Evolutionary conservation across 2,888 invertebrate genomes (phyloP), one percentile per base, ranked within the genome.

Genomic region (Drosophila atroscutellata): DNA sequence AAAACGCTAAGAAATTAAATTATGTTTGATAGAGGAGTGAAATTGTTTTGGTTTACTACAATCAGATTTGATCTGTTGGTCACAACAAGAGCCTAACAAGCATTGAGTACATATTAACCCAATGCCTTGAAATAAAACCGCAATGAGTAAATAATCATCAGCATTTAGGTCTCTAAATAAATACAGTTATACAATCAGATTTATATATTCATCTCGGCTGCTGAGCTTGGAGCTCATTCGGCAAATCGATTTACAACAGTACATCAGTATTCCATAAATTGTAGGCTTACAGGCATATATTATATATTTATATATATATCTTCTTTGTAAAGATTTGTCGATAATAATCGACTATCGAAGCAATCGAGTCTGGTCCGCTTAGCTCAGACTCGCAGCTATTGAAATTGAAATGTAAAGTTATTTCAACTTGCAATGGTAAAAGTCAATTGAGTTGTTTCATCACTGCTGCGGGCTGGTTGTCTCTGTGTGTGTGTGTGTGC

Each of bases 1-100:
- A 30, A 39, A 49, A 54, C 30, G 34, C 26, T 55, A 50, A 63
- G 61, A 77, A 64, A 67, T 76, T 76, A 64, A 49, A 63, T 60
- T 50, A 42, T 60, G 60, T 39, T 20, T 28, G 11, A n/a, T 18
- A 2, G 20, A 6, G 20, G 5, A 20, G 2, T 2, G 42, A 42
- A 20, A 42, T 11, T 11, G 11, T 42, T 42, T 42, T 20, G 20
- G 49, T 1, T 28, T 50, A n/a, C 6, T 49, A 24, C 3, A 45
- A 45, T 45, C 20, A 13, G 20, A 13, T 20, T 20, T 20, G 15
- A 45, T 18, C 47, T 18, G 26, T 26, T 26, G 18, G 47, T 3
- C 7, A 20, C 3, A 42, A 20, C 42, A 42, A 7, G 20, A 20
- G 20, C 42, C 13, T 20, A 20, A 2, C 20, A 42, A 20, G 6